A percentile compares a stretch with the other conserved stretches of the same genome.
These are phyloP conservation scores for Acipenser oxyrinchus DNA, from an alignment of 2,797 vertebrate species.

Conservation along the genomic window DNA sequence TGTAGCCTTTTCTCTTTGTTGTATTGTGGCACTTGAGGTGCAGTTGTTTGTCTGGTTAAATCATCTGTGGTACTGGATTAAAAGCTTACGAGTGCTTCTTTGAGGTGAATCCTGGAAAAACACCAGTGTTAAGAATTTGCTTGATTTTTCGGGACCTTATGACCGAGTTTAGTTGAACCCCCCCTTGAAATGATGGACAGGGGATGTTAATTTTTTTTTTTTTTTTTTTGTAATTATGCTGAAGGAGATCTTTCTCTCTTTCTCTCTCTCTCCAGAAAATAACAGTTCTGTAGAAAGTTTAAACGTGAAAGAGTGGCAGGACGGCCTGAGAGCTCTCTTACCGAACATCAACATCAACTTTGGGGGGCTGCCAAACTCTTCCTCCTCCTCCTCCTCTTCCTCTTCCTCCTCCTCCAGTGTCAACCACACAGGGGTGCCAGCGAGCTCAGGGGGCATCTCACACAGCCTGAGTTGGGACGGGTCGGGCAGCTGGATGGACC, in stretches of 20 bases:
- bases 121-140: neutral
- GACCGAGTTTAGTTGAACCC: neutral
- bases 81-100: too few relatives aligned
- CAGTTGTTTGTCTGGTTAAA: too few relatives aligned
- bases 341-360: slow-evolving; percentile 99
- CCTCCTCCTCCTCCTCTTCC: slow-evolving; percentile 43
- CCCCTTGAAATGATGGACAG: too few relatives aligned
- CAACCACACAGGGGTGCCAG: slow-evolving; percentile 85
- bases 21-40: too few relatives aligned
- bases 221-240: neutral
- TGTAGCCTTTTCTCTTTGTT: too few relatives aligned
- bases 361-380: slow-evolving; percentile 94
- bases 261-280: slow-evolving; percentile 70
- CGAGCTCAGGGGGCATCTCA: slow-evolving; percentile 72
- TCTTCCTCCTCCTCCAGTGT: slow-evolving; percentile 85
- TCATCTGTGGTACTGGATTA: too few relatives aligned
- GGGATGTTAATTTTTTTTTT: too few relatives aligned
- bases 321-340: slow-evolving; percentile 93
- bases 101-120: too few relatives aligned
- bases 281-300: slow-evolving; percentile 94
- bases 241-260: slow-evolving; percentile 17
- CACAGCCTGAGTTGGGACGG: slow-evolving; percentile 97
- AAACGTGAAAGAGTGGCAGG: slow-evolving; percentile 99
- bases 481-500: slow-evolving; percentile 98
- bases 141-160: neutral